A percentile compares a stretch with the other conserved stretches of the same genome.
Conservation (phyloP, 2,113 vertebrate species). For the Abramis brama region DNA sequence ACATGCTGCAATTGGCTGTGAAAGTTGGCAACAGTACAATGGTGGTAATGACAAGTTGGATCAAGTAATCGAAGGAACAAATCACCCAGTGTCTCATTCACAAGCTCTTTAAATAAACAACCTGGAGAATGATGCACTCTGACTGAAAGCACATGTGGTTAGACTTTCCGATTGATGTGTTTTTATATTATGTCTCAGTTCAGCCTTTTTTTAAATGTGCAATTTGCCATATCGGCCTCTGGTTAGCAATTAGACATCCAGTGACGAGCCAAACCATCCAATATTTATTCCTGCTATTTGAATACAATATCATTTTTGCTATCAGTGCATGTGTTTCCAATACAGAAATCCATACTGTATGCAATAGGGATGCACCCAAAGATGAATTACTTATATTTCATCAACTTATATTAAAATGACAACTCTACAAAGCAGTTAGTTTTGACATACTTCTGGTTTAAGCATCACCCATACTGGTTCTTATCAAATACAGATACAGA, state of each 20-base stretch:
- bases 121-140: conserved; percentile 53
- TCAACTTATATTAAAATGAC: no score
- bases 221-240: not conserved
- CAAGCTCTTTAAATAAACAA: conserved; percentile 65
- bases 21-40: conserved; percentile 68
- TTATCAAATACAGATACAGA: not conserved
- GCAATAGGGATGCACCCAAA: not conserved
- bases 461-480: not conserved
- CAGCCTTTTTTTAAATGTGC: conserved; percentile 8
- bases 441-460: not conserved
- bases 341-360: not conserved
- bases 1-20: conserved; percentile 64
- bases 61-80: conserved; percentile 62
- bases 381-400: not conserved
- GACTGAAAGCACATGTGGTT: conserved; percentile 44
- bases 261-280: not conserved
- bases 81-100: conserved; percentile 60
- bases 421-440: not conserved
- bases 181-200: not conserved
- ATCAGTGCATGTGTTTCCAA: not conserved
- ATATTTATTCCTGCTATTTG: not conserved
- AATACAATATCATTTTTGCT: not conserved
- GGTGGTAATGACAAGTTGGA: conserved; percentile 59
- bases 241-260: conserved; percentile 11
- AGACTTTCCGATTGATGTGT: conserved; percentile 38